These are phyloP conservation scores for Heteropelma amictum DNA, from an alignment of 2,888 invertebrate species.

Conservation along the genomic window DNA sequence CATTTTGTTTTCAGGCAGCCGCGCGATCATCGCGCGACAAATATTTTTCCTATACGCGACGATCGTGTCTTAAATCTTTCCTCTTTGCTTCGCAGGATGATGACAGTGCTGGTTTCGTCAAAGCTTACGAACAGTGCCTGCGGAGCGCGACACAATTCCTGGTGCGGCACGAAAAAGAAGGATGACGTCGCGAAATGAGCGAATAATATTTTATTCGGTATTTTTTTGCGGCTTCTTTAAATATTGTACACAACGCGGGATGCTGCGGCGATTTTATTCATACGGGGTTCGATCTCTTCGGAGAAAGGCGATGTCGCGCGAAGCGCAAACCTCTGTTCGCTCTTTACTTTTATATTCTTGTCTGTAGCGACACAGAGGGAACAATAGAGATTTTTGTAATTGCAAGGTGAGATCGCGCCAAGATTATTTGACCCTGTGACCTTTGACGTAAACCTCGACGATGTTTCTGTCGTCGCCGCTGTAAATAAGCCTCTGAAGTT, in stretches of 20 bases:
- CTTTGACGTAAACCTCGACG: slow-evolving; percentile 83
- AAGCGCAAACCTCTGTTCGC: no score
- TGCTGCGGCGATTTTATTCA: no score
- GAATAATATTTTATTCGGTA: no score
- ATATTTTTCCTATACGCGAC: no score
- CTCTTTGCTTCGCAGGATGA: slow-evolving; percentile 80
- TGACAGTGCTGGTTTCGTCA: slow-evolving; percentile 85
- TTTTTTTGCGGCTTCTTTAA: no score
- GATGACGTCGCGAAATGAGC: slow-evolving; percentile 7
- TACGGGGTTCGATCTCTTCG: no score
- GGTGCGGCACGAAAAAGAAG: slow-evolving; percentile 67
- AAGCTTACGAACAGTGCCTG: slow-evolving; percentile 86
- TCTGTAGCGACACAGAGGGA: no score
- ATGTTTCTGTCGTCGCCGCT: slow-evolving; percentile 92
- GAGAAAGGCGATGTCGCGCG: no score
- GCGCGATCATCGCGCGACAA: neutral
- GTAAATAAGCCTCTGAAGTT: slow-evolving; percentile 88
- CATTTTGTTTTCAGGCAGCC: neutral
- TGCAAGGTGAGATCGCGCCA: neutral
- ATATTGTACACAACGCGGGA: no score
- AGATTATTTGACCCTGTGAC: slow-evolving; percentile 78
- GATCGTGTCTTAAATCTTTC: neutral
- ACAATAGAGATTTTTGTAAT: neutral
- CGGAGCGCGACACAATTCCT: slow-evolving; percentile 84
- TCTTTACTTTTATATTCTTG: no score